phyloP scores from a whole-genome alignment of 2,113 vertebrate species.

The Macroglossus sobrinus region DNA sequence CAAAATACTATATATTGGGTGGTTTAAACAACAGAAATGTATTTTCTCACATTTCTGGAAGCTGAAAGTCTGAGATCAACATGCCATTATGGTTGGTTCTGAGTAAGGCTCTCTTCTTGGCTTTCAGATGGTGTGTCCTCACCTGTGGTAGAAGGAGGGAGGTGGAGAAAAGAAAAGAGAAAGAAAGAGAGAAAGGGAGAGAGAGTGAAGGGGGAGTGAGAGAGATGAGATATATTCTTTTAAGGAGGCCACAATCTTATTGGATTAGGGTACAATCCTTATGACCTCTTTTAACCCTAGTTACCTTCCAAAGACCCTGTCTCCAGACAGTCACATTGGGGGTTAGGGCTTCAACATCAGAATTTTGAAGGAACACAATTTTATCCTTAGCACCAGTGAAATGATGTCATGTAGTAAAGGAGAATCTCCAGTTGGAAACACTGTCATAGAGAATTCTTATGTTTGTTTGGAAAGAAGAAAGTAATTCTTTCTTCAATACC shows the following conservation, averaged over 20 bases:
- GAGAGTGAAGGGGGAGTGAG: too few relatives aligned
- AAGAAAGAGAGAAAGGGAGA: too few relatives aligned
- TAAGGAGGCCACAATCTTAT: background rate
- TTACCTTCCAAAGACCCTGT: background rate
- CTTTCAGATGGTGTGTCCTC: background rate
- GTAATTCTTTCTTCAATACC: background rate
- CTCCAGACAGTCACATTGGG: background rate
- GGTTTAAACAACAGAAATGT: background rate
- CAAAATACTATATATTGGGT: background rate
- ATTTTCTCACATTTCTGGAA: background rate
- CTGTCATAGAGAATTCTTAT: background rate
- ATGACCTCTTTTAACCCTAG: background rate
- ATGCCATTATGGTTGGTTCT: background rate
- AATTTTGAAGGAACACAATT: background rate
- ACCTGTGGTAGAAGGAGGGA: background rate
- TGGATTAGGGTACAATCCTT: background rate
- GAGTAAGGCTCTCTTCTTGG: background rate
- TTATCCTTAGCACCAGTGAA: background rate
- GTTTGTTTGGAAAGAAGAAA: constrained; percentile 25
- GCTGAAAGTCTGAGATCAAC: background rate
- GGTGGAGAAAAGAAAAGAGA: background rate
- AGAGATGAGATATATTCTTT: background rate
- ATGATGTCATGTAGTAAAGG: background rate
- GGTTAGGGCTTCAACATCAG: background rate
- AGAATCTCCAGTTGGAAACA: background rate